Evolutionary conservation across 2,113 vertebrate species (phyloP), one percentile per base, ranked within the genome.

Genomic region (Cryptotis parvus): DNA sequence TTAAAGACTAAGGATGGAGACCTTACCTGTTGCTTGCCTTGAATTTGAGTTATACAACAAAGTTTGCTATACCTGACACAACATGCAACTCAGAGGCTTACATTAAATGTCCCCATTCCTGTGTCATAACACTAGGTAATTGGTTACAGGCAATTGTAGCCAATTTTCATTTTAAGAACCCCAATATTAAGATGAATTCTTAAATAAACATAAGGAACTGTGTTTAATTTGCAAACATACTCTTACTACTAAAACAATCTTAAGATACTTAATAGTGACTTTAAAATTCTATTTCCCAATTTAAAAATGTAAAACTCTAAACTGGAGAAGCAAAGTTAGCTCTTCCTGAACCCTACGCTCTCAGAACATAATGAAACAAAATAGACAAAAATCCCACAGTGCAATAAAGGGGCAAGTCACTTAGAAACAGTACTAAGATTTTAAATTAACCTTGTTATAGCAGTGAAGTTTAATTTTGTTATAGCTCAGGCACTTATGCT

Each of bases 231-330:
- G 58, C 1, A 52, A 70, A 79, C 52, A 43, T 89, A 39, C 4
- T 27, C 7, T 55, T n/a, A 37, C 39, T 61, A 81, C 33, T 9
- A 24, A 58, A 58, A 58, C 55, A 58, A n/a, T 22, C 55, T 63
- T 68, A 43, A 66, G 85, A 61, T 63, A 49, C 29, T 52, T 65
- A 41, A 16, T 45, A 70, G 6, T 37, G 49, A 68, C 37, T 89
- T 61, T 84, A 26, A 31, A 33, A 43, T 9, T 75, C 4, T 8
- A 72, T 58, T 70, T 41, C 5, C 16, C 37, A 39, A 31, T 39
- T 66, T 49, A 92, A 69, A 84, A 93, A 83, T 55, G n/a, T 45
- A 49, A 22, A 80, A 72, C 37, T 81, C 16, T 31, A 79, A 15
- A 45, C 18, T 65, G 4, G 39, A 10, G 9, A 84, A 81, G 10